Evolutionary conservation across 2,113 vertebrate species (phyloP).

Genomic region (rabbit (Oryctolagus cuniculus)): DNA sequence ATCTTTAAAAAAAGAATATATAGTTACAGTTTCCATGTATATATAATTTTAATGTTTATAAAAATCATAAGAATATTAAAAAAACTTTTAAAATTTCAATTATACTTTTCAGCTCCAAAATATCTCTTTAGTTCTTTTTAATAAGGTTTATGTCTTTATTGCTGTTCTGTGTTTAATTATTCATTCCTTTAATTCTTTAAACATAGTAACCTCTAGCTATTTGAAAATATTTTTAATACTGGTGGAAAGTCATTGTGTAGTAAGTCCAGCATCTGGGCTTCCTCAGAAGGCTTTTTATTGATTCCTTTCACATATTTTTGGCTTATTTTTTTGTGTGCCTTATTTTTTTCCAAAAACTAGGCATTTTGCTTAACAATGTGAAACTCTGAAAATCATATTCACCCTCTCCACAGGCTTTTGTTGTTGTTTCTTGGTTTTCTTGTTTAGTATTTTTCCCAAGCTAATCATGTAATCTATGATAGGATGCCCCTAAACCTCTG

Average conservation of each 20-base stretch:
- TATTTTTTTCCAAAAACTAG: neutral
- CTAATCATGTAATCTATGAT: neutral
- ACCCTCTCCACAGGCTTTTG: neutral
- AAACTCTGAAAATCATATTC: neutral
- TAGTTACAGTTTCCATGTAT: neutral
- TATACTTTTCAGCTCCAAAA: neutral
- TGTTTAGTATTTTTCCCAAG: neutral
- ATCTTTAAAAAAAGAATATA: too few relatives aligned
- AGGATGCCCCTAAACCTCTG: neutral
- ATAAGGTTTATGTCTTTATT: neutral
- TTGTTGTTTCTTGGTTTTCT: neutral
- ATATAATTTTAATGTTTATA: constrained; percentile 37
- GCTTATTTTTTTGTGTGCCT: neutral
- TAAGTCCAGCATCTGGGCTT: neutral
- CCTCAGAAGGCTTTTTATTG: neutral
- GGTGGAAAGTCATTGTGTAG: too few relatives aligned
- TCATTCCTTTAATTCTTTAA: neutral
- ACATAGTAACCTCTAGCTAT: neutral
- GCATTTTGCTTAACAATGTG: neutral
- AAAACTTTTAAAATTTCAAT: neutral
- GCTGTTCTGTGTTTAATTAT: neutral
- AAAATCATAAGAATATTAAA: neutral
- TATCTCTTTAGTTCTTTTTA: neutral
- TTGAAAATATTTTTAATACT: neutral
- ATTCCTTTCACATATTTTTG: neutral